These are phyloP conservation scores for Drosophila infuscata DNA, from an alignment of 2,888 invertebrate species.

Conservation along the genomic window DNA sequence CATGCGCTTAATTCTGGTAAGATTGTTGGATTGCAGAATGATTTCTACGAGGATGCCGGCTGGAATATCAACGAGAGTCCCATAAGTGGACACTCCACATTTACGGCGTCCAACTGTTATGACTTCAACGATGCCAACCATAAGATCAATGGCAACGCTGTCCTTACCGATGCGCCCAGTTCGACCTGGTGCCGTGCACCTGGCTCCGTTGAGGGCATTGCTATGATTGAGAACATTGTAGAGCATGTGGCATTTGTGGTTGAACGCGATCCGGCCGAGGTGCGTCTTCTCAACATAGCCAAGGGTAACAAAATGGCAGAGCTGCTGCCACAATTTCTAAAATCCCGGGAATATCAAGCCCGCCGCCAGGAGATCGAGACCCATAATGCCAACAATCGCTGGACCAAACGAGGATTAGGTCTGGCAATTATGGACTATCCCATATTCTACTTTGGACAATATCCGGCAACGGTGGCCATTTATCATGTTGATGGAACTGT, in stretches of 20 bases:
- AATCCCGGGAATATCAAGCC: conserved; percentile 86
- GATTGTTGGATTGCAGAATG: conserved; percentile 88
- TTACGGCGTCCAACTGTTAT: conserved; percentile 87
- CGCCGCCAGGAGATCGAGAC: conserved; percentile 86
- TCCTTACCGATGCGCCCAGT: conserved; percentile 89
- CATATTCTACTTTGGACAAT: conserved; percentile 86
- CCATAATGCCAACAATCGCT: conserved; percentile 90
- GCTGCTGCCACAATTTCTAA: conserved; percentile 86
- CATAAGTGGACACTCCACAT: conserved; percentile 71
- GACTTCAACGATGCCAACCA: conserved; percentile 87
- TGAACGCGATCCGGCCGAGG: conserved; percentile 87
- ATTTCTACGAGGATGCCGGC: conserved; percentile 87
- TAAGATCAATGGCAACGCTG: conserved; percentile 88
- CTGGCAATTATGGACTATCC: conserved; percentile 90
- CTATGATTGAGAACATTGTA: conserved; percentile 88
- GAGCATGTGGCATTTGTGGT: conserved; percentile 88
- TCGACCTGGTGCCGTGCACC: conserved; percentile 90
- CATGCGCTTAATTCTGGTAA: conserved; percentile 88
- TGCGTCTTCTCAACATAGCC: conserved; percentile 86
- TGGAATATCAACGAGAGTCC: conserved; percentile 86
- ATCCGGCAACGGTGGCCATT: conserved; percentile 88
- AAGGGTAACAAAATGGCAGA: conserved; percentile 82
- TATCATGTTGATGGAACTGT: conserved; percentile 91
- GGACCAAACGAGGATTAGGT: conserved; percentile 92
- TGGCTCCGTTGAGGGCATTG: conserved; percentile 87